Base-by-base conservation (phyloP, 2,888 invertebrate species). In the Lydus trimaculatus region DNA sequence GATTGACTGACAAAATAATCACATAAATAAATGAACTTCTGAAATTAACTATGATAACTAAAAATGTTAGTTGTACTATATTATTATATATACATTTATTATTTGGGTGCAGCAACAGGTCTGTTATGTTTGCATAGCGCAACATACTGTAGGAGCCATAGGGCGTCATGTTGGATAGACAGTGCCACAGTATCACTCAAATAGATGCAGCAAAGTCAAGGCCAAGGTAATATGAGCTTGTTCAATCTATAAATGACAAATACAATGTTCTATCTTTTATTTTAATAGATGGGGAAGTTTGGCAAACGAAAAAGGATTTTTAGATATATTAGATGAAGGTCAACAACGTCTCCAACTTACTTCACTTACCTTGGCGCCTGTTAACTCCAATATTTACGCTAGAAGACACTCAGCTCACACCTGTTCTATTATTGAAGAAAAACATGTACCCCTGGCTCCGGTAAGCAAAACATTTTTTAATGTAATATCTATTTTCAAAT, bases 381-480 rank as follows among this genome's bases (percentile, higher is more conserved):
- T 83, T 63, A 84, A 83, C 72, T 81, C 84, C 6, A 79, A 83
- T 65, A 82, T 85, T 66, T 85, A 84, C 72, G 84, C 85, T 36
- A 78, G 84, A 75, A 79, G 85, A 74, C 85, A 85, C 76, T 85
- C 85, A 15, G 82, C 84, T 58, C 84, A 84, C 73, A 80, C 81
- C 39, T 83, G 81, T 75, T 78, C 81, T 13, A 73, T 78, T 39
- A 82, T 79, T 39, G 82, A 82, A 65, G 83, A 83, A 33, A 69
- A 73, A 25, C 64, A 74, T 69, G 68, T 39, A 23, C 28, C 63
- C n/a, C 36, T 65, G 60, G 56, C 66, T 36, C 28, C 60, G 58
- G 70, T 70, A 61, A 70, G 71, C n/a, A 63, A 60, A 59, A 23
- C 2, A 17, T 28, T 39, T 56, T 23, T 13, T 15, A 56, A 56